phyloP scores from a whole-genome alignment of 2,797 vertebrate genomes.

The Fundulus diaphanus region DNA sequence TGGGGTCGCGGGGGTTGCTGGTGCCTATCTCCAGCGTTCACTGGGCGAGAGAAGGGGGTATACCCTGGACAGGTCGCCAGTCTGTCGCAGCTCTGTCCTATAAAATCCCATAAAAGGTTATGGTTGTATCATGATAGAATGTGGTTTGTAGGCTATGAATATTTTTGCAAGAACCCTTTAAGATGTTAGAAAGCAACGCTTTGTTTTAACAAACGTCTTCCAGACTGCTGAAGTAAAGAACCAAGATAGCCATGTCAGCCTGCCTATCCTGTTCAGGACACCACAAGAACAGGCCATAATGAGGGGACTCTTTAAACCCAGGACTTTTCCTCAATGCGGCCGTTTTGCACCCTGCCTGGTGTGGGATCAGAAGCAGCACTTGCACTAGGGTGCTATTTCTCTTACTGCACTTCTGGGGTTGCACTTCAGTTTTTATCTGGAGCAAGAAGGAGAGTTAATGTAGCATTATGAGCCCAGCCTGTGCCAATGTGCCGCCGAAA shows the following conservation, averaged over 20 bases:
- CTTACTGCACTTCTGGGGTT: conserved; percentile 79
- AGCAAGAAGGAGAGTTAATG: conserved; percentile 81
- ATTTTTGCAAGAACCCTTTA: background rate
- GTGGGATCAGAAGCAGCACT: conserved; percentile 71
- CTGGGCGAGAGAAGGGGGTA: too few relatives aligned
- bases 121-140: background rate
- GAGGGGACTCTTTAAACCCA: too few relatives aligned
- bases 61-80: too few relatives aligned
- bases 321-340: conserved; percentile 28
- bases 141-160: background rate
- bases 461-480: conserved; percentile 69
- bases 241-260: too few relatives aligned
- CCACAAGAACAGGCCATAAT: background rate
- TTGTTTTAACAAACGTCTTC: background rate
- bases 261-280: conserved; percentile 33
- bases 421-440: conserved; percentile 78
- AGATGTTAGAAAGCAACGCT: background rate
- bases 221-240: too few relatives aligned
- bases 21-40: too few relatives aligned
- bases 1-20: too few relatives aligned
- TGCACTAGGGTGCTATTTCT: conserved; percentile 24
- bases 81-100: too few relatives aligned
- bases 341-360: conserved; percentile 51
- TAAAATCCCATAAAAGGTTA: background rate
- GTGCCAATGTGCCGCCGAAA: conserved; percentile 56